Percentiles rank a stretch among this genome's conserved stretches.
Evolutionary conservation across 2,797 vertebrate species (phyloP).

Genomic region (Neosilurus mollespiculum): DNA sequence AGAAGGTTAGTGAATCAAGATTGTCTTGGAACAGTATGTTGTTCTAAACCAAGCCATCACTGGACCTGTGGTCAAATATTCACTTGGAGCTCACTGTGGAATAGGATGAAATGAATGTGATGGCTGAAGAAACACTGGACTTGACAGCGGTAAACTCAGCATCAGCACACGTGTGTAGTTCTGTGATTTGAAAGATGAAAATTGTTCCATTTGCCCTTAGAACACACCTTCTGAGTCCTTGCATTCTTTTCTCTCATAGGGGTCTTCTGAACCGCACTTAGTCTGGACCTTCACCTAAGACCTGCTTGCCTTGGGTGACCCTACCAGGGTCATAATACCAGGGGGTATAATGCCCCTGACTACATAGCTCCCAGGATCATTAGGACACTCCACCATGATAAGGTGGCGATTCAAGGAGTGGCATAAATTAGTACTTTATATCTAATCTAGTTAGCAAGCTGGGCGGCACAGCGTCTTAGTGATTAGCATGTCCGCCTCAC

Average conservation of each 20-base stretch:
- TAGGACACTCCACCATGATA: too few species aligned
- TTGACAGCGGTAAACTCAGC: constrained; percentile 2
- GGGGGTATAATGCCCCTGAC: too few species aligned
- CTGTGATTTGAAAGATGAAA: constrained; percentile 20
- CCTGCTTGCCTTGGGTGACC: too few species aligned
- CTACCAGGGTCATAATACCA: too few species aligned
- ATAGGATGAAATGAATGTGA: not conserved
- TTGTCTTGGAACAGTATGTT: not conserved
- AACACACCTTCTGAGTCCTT: not conserved
- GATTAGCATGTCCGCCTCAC: too few species aligned
- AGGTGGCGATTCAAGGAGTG: too few species aligned
- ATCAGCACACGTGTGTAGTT: not conserved
- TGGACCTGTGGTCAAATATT: not conserved
- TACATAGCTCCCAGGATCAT: too few species aligned
- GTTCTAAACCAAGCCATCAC: not conserved
- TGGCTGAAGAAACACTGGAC: not conserved
- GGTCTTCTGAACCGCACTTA: too few species aligned
- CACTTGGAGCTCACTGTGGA: not conserved
- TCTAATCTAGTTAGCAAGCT: not conserved
- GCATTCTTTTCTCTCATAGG: not conserved
- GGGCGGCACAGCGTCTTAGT: too few species aligned
- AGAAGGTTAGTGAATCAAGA: not conserved
- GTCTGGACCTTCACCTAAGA: too few species aligned
- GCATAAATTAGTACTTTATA: too few species aligned
- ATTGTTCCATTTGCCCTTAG: not conserved